Conservation (phyloP, 2,888 invertebrate species). For the Cecidostiba fungosa region DNA sequence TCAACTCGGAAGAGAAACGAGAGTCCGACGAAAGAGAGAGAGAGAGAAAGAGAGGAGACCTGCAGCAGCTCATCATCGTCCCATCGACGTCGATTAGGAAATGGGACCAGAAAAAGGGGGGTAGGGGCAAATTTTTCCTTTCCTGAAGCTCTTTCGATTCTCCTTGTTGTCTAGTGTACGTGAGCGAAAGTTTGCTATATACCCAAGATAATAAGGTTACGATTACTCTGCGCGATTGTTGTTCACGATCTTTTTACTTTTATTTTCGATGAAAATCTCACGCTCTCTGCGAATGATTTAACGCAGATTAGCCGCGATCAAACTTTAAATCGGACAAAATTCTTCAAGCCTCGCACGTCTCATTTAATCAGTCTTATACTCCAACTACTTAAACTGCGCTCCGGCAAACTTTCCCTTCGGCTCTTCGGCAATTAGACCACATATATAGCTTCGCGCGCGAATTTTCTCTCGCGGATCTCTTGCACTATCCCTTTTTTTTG, state of each 20-base stretch:
- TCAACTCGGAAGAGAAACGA: constrained; percentile 34
- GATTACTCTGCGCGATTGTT: not conserved
- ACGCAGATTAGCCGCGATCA: not conserved
- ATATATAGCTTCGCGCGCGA: not conserved
- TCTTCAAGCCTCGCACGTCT: constrained; percentile 34
- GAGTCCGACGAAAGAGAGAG: not conserved
- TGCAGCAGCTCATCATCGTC: constrained; percentile 52
- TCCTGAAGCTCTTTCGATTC: not conserved
- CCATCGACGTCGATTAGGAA: constrained; percentile 57
- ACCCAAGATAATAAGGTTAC: not conserved
- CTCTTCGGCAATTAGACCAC: constrained; percentile 42
- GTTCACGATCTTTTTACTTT: not conserved
- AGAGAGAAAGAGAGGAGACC: not conserved
- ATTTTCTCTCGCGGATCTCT: not conserved
- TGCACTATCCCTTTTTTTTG: not conserved
- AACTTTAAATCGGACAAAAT: constrained; percentile 27
- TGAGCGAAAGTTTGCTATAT: not conserved
- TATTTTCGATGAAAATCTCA: not conserved
- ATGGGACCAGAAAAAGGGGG: constrained; percentile 6
- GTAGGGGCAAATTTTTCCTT: not conserved
- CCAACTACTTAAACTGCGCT: constrained; percentile 52
- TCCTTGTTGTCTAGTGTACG: not conserved
- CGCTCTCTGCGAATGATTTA: not conserved
- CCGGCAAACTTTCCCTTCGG: constrained; percentile 47
- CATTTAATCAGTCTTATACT: constrained; percentile 49